Percentiles rank a stretch among this genome's conserved stretches.
Conservation (phyloP, 2,113 vertebrate genomes). For the Vicugna pacos region DNA sequence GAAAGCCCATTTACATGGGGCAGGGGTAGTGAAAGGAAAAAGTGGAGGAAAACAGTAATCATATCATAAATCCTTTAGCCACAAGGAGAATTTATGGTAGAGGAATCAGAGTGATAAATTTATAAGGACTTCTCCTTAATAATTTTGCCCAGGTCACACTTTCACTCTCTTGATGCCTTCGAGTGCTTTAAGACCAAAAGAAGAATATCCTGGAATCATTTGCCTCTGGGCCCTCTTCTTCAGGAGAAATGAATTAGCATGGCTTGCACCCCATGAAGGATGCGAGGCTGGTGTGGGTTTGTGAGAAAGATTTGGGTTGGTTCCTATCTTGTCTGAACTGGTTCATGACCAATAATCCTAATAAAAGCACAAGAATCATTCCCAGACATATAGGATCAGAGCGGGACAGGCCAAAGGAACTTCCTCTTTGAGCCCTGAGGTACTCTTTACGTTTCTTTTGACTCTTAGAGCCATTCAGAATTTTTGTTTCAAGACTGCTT, state of each 20-base stretch:
- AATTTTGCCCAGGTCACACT: neutral
- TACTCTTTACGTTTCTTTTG: slow-evolving; percentile 61
- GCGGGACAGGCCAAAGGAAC: neutral
- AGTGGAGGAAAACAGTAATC: neutral
- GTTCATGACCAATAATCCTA: slow-evolving; percentile 42
- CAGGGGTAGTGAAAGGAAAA: neutral
- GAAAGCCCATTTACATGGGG: neutral
- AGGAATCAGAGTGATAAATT: neutral
- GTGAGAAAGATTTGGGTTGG: neutral
- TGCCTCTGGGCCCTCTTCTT: neutral
- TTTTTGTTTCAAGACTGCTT: slow-evolving; percentile 77
- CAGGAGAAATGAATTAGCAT: neutral
- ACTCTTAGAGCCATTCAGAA: slow-evolving; percentile 76
- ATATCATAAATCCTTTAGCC: slow-evolving; percentile 21
- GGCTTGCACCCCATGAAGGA: neutral
- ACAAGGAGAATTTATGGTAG: neutral
- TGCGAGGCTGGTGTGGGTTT: neutral
- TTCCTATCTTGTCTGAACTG: slow-evolving; percentile 35
- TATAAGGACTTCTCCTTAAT: neutral
- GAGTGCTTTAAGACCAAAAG: neutral
- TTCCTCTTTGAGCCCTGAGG: slow-evolving; percentile 46
- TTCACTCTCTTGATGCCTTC: neutral
- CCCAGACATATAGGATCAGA: slow-evolving; percentile 33
- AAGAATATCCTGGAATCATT: neutral
- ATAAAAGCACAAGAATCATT: slow-evolving; percentile 41